Percentiles rank a stretch among this genome's conserved stretches.
Conservation (phyloP, 2,888 invertebrate genomes). For the Thymelicus lineola region DNA sequence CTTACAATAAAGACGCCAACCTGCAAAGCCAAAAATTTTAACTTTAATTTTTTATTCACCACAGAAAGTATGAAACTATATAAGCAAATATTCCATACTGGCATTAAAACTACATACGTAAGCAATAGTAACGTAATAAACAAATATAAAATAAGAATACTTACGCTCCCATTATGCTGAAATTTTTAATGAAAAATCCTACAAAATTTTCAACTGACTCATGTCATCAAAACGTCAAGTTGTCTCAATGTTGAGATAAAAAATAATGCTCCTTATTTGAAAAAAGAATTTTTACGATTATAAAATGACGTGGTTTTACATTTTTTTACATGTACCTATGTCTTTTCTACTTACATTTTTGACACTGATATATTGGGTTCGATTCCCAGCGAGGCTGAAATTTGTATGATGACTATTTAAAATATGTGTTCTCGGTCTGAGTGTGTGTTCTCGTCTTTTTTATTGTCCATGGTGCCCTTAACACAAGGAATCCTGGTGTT, state of each 20-base stretch:
- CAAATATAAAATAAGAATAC: constrained; percentile 35
- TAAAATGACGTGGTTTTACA: background rate
- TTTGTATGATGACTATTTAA: no score
- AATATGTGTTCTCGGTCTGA: no score
- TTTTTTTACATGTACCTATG: background rate
- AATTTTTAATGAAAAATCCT: constrained; percentile 23
- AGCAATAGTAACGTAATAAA: background rate
- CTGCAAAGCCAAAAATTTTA: constrained; percentile 33
- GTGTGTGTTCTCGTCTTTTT: no score
- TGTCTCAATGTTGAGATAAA: background rate
- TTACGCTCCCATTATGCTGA: constrained; percentile 48
- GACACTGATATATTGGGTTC: background rate
- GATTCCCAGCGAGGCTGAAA: no score
- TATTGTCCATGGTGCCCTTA: no score
- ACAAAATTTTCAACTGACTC: constrained; percentile 23
- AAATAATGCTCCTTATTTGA: constrained; percentile 4
- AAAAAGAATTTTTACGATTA: constrained; percentile 9
- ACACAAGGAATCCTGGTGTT: no score
- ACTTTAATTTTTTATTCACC: background rate
- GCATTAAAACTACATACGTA: background rate
- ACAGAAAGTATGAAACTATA: background rate
- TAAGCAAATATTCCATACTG: background rate
- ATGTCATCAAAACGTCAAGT: constrained; percentile 20
- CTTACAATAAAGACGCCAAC: constrained; percentile 43
- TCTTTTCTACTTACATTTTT: background rate